Conservation (phyloP, 1,140 invertebrate species). For the Scaptodrosophila lebanonensis region DNA sequence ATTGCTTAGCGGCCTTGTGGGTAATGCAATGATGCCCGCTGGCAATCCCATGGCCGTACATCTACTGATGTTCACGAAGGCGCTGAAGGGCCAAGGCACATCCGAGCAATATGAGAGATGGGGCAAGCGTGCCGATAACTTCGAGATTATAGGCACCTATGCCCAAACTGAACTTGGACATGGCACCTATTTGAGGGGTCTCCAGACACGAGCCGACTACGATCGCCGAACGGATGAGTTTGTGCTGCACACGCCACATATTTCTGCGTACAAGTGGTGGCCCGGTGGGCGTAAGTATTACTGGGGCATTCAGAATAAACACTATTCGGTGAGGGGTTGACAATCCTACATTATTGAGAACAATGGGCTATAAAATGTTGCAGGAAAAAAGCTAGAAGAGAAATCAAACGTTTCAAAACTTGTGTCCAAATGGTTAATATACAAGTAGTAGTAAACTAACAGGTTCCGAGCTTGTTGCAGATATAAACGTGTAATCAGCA, state of each 20-base stretch:
- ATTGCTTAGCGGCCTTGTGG: no score
- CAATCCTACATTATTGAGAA: no score
- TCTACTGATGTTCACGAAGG: conserved; percentile 95
- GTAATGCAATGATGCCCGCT: conserved; percentile 86
- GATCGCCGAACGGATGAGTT: conserved; percentile 91
- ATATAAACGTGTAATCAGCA: no score
- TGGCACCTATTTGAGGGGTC: conserved; percentile 93
- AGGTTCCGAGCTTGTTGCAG: no score
- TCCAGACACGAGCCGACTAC: conserved; percentile 96
- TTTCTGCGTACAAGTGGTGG: conserved; percentile 97
- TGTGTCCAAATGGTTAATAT: no score
- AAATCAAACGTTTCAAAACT: no score
- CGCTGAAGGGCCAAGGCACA: conserved; percentile 90
- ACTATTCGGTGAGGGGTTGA: no score
- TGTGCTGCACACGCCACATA: conserved; percentile 90
- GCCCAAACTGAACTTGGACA: conserved; percentile 97
- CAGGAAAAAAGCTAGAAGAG: no score
- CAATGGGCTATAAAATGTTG: no score
- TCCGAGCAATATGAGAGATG: conserved; percentile 91
- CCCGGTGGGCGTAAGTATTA: conserved; percentile 93
- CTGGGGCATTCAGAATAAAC: no score
- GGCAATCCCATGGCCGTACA: conserved; percentile 90
- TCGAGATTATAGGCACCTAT: conserved; percentile 94
- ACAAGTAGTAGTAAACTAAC: no score
- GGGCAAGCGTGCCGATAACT: conserved; percentile 88